Evolutionary conservation across 2,113 vertebrate species (phyloP), one percentile per base, ranked within the genome.

Genomic region (Tyto alba): DNA sequence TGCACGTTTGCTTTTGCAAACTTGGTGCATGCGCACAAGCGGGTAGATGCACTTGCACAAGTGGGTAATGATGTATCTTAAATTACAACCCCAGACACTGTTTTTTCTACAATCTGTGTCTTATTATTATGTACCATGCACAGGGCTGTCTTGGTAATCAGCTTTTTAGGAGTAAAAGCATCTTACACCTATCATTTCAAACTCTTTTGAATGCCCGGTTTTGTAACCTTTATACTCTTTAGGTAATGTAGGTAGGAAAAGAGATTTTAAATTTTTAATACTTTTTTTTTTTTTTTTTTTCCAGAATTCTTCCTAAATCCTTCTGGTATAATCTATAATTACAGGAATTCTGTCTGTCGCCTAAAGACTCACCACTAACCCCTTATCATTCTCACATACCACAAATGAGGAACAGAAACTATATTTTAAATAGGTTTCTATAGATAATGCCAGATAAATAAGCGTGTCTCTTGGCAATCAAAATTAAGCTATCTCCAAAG

Each of bases 231-330:
- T 93, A 68, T 75, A 19, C 12, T 26, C n/a, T 94, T 90, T 78
- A 76, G 89, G 89, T 85, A 82, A 83, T 2, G 4, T 50, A 82
- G 57, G 78, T 78, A 85, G 69, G 53, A 96, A 88, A 77, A 89
- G 41, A 66, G 53, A 72, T 82, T 78, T 89, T 73, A 76, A 48
- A 23, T 94, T 95, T 91, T 88, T 69, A 93, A 53, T 85, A 91
- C 64, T 16, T 90, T 95, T 83, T 92, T 84, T 77, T 88, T 95
- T n/a, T n/a, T n/a, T n/a, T n/a, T n/a, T n/a, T n/a, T n/a, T n/a
- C n/a, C n/a, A n/a, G 79, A 73, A 82, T 94, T 96, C 69, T 79
- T 89, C 19, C 62, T 66, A 92, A 93, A 89, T 79, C 55, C 66
- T 69, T 79, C 32, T 79, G 48, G 48, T 87, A 73, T 87, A 88